Evolutionary conservation across 2,888 invertebrate species (phyloP), one percentile per base, ranked within the genome.

Genomic region (Drosophila subsilvestris): DNA sequence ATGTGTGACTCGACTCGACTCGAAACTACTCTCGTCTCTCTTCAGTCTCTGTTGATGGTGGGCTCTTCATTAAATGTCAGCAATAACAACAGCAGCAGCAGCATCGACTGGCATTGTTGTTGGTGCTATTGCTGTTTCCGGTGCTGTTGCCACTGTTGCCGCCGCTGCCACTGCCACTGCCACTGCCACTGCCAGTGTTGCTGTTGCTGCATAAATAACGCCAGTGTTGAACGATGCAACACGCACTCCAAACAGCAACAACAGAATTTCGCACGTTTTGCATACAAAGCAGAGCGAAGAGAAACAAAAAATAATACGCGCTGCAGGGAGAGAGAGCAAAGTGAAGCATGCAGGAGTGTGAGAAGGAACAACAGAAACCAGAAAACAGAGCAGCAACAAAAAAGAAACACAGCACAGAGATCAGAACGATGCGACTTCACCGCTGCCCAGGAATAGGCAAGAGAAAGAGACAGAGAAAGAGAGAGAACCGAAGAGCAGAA

Each of bases 21-120:
- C 25, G 25, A 44, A 27, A 18, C 25, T 27, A 44, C 25, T 55
- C 18, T 18, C 32, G 29, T 50, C 37, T 32, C 29, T 29, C 17
- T 50, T 50, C 51, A 20, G 51, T 53, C 37, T 37, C 22, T 20
- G 43, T 37, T 61, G 43, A 27, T 61, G 48, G 47, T 54, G 54
- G 63, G 67, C 81, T 83, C 84, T 83, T 83, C 84, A 83, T 83
- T 86, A 83, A 86, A 75, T 63, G 80, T 54, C 75, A 58, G 51
- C 32, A 55, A 14, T 6, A 14, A 12, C 32, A 32, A 37, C 12
- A 12, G 5, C 32, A 32, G 17, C 60, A 60, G 37, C 44, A 32
- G 27, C 42, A 58, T 10, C 48, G 25, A 49, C 59, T 27, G 43
- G 2, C 43, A 44, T 17, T 27, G 53, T 53, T 53, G 42, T 25